Evolutionary conservation across 2,888 invertebrate species (phyloP).

Genomic region (Bugula neritina): DNA sequence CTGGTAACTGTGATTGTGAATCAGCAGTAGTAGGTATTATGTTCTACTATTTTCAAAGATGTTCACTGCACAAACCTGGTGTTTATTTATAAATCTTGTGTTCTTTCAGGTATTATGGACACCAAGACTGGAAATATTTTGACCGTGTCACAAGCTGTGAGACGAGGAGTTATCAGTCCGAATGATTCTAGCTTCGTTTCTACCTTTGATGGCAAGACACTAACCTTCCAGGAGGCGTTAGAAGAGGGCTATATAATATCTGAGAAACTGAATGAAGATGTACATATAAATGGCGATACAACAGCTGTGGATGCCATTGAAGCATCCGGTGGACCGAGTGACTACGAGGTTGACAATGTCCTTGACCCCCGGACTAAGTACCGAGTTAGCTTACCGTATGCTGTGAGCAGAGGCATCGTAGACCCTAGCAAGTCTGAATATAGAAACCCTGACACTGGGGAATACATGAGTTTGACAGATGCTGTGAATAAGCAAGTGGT

Average conservation of each 20-base stretch:
- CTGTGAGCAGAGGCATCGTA: slow-evolving; percentile 19
- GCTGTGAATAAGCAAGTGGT: slow-evolving; percentile 14
- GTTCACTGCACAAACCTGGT: too few species aligned
- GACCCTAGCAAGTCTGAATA: slow-evolving; percentile 20
- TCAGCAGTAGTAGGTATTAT: too few species aligned
- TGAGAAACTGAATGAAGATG: neutral
- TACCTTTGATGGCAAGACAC: neutral
- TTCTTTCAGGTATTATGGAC: slow-evolving; percentile 19
- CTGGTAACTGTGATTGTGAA: too few species aligned
- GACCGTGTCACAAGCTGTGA: neutral
- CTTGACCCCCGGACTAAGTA: slow-evolving; percentile 26
- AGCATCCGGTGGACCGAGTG: slow-evolving; percentile 17
- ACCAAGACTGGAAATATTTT: neutral
- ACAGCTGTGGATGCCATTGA: slow-evolving; percentile 3
- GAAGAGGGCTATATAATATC: slow-evolving; percentile 2
- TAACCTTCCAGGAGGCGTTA: slow-evolving; percentile 7
- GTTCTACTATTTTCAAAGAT: too few species aligned
- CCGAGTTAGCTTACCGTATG: slow-evolving; percentile 21
- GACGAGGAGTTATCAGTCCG: slow-evolving; percentile 15
- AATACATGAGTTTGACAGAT: slow-evolving; percentile 12
- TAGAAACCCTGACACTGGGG: slow-evolving; percentile 22
- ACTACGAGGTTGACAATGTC: slow-evolving; percentile 23
- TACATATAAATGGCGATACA: slow-evolving; percentile 7
- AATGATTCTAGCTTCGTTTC: slow-evolving; percentile 20
- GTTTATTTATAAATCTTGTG: too few species aligned